Evolutionary conservation across 1,140 invertebrate species (phyloP), one percentile per base, ranked within the genome.

Genomic region (Sesamia nonagrioides): DNA sequence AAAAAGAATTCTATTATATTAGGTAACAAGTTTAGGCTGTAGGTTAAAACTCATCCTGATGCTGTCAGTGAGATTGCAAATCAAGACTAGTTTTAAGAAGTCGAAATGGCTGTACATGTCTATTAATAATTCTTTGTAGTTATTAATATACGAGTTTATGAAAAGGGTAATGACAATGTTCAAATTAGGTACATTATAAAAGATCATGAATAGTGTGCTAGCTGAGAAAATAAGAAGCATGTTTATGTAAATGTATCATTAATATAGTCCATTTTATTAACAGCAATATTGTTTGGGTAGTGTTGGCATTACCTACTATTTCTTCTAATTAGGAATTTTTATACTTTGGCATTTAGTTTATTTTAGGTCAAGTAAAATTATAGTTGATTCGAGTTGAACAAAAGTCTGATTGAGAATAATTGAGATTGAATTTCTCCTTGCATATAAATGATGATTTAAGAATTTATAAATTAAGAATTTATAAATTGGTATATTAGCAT

Each of bases 211-310:
- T 13, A 40, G 35, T 72, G 69, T 37, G 33, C 60, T 54, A 37
- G 50, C 35, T 54, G 52, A 72, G 52, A 56, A 72, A 72, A 69
- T 69, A 72, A 72, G 35, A 72, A 72, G 69, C 69, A 35, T 56
- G 69, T 42, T 66, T 4, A 66, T 66, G 50, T 72, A 40, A 72
- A 72, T 72, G 69, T 42, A 66, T 40, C 37, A 40, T 13, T 40
- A 37, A 9, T 8, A 11, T 11, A 48, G 9, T 72, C 27, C 52
- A 48, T 48, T 33, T 69, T 11, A 13, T 63, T 35, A 21, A 21
- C 15, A 71, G 27, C 18, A 42, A 63, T n/a, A n/a, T 9, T 40
- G 74, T 40, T 66, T 5, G 17, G 9, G 6, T 15, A 35, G 33
- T n/a, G 2, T 61, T 37, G 15, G 13, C 15, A 13, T 58, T 58